Percentiles rank a stretch among this genome's conserved stretches.
phyloP scores from a whole-genome alignment of 2,888 invertebrate genomes.

The Drosophila pegasa region DNA sequence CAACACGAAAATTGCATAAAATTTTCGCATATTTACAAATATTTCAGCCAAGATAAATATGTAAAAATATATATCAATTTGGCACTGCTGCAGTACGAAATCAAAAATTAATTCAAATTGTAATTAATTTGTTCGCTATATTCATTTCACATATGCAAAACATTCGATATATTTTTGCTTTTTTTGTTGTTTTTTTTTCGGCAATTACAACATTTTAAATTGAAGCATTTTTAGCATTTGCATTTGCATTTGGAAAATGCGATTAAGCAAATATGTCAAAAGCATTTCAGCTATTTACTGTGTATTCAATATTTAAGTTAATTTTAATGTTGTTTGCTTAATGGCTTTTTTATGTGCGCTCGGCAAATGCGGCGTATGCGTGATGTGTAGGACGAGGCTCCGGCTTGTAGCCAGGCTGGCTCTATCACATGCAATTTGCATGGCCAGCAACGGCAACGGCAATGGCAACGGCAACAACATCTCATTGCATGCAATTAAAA shows the following conservation, averaged over 20 bases:
- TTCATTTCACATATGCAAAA: slow-evolving; percentile 13
- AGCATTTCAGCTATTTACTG: slow-evolving; percentile 54
- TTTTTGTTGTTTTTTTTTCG: slow-evolving; percentile 23
- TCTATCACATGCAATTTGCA: slow-evolving; percentile 67
- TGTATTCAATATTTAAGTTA: slow-evolving; percentile 65
- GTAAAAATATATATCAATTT: slow-evolving; percentile 10
- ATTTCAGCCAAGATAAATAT: slow-evolving; percentile 44
- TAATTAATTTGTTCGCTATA: slow-evolving; percentile 61
- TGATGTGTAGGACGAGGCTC: slow-evolving; percentile 30
- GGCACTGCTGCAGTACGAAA: slow-evolving; percentile 28
- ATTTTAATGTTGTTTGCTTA: slow-evolving; percentile 74
- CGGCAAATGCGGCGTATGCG: slow-evolving; percentile 55
- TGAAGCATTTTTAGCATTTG: slow-evolving; percentile 20
- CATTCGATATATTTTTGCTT: neutral
- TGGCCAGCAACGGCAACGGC: slow-evolving; percentile 14
- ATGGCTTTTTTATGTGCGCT: slow-evolving; percentile 72
- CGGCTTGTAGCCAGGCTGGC: slow-evolving; percentile 33
- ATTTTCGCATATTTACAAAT: slow-evolving; percentile 57
- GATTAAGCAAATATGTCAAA: slow-evolving; percentile 73
- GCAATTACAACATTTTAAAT: slow-evolving; percentile 26
- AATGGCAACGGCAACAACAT: slow-evolving; percentile 14
- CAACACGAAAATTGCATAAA: slow-evolving; percentile 58
- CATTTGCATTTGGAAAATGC: slow-evolving; percentile 53
- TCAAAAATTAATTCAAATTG: slow-evolving; percentile 73
- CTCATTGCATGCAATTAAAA: slow-evolving; percentile 71